phyloP scores from a whole-genome alignment of 2,888 invertebrate genomes.

The Pterostichus niger region DNA sequence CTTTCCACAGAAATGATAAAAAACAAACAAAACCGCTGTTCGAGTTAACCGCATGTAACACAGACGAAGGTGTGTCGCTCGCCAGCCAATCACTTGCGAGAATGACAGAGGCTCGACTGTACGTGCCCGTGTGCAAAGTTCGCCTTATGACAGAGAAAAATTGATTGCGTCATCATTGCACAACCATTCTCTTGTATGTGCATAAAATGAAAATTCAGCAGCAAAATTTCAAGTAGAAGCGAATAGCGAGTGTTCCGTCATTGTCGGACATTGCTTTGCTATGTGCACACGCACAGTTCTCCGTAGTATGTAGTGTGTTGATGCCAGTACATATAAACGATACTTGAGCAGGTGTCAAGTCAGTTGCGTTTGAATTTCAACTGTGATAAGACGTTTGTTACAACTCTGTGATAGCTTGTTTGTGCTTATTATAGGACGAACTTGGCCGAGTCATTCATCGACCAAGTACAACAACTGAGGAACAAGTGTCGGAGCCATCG shows the following conservation, averaged over 20 bases:
- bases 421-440: constrained; percentile 18
- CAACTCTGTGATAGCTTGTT: not conserved
- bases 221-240: constrained; percentile 3
- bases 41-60: not conserved
- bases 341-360: not conserved
- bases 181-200: constrained; percentile 43
- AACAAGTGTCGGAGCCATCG: constrained; percentile 10
- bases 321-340: not conserved
- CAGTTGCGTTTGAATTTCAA: not conserved
- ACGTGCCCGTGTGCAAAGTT: constrained; percentile 26
- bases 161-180: constrained; percentile 58
- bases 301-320: too few species aligned
- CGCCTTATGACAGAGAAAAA: constrained; percentile 57
- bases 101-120: constrained; percentile 42
- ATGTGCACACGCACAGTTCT: not conserved
- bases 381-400: constrained; percentile 23
- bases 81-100: constrained; percentile 31
- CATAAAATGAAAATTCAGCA: constrained; percentile 20
- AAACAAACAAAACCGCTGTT: constrained; percentile 33
- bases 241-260: not conserved
- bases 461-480: constrained; percentile 27
- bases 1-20: constrained; percentile 37
- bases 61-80: constrained; percentile 34
- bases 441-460: not conserved
- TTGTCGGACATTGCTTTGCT: not conserved